These are phyloP conservation scores for Monarcha castaneiventris DNA, from an alignment of 2,113 vertebrate species.

Conservation along the genomic window DNA sequence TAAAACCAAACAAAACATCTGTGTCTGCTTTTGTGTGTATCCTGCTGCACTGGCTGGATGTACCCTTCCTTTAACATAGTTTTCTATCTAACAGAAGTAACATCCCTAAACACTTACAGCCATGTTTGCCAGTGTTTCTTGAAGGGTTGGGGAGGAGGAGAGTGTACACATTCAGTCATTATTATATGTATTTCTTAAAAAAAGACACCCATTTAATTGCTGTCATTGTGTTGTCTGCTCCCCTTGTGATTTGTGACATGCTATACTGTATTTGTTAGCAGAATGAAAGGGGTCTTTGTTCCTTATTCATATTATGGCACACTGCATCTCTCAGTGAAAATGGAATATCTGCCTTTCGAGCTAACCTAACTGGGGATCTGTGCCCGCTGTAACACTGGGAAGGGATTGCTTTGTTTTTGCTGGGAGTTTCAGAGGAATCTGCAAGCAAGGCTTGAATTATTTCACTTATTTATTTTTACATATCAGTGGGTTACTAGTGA, in stretches of 20 bases:
- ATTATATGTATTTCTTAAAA: constrained; percentile 27
- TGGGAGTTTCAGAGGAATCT: background rate
- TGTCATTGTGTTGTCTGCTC: constrained; percentile 22
- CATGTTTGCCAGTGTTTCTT: background rate
- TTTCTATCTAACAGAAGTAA: background rate
- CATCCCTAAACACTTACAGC: background rate
- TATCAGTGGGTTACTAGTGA: background rate
- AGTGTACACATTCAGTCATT: background rate
- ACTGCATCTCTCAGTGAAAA: background rate
- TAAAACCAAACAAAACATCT: background rate
- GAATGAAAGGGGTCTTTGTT: constrained; percentile 60
- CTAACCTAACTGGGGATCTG: constrained; percentile 1
- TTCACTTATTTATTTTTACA: background rate
- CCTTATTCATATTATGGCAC: background rate
- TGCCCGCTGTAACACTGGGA: background rate
- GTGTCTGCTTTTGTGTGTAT: background rate
- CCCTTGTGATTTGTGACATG: constrained; percentile 54
- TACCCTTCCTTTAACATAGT: background rate
- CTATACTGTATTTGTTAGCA: constrained; percentile 59
- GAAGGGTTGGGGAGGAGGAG: background rate
- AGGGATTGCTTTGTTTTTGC: background rate
- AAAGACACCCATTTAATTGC: constrained; percentile 27
- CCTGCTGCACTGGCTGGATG: background rate
- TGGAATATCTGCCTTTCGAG: constrained; percentile 16
- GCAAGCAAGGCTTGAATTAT: background rate